phyloP scores from a whole-genome alignment of 23 tunicate species.

The Pegea sp. region DNA sequence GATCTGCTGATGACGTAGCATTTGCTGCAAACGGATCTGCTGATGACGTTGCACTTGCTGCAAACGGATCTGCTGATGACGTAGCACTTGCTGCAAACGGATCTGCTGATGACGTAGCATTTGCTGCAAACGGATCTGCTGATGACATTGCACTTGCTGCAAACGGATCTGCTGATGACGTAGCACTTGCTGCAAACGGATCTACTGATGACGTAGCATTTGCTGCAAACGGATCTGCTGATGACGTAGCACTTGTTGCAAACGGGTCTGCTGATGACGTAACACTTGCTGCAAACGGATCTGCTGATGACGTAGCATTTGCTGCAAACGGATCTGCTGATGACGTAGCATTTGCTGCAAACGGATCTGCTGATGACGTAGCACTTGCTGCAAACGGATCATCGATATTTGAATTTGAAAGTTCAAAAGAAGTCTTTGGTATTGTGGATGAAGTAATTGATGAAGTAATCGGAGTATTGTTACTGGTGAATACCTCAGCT shows the following conservation, averaged over 20 bases:
- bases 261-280: conserved; percentile 7
- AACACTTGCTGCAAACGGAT: conserved; percentile 3
- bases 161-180: conserved; percentile 46
- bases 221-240: conserved; percentile 8
- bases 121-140: background rate
- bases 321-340: conserved; percentile 3
- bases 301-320: conserved; percentile 2
- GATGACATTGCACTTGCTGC: background rate
- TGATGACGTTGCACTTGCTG: conserved; percentile 1
- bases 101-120: conserved; percentile 4
- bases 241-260: conserved; percentile 1
- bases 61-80: conserved; percentile 6
- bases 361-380: conserved; percentile 7
- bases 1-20: background rate
- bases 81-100: conserved; percentile 3
- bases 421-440: no score
- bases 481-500: no score
- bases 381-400: background rate
- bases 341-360: background rate
- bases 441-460: no score
- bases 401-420: no score
- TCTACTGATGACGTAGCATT: conserved; percentile 1
- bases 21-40: conserved; percentile 9
- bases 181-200: no score
- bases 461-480: no score